Conservation (phyloP, 2,797 vertebrate species). For the Propithecus perrieri region DNA sequence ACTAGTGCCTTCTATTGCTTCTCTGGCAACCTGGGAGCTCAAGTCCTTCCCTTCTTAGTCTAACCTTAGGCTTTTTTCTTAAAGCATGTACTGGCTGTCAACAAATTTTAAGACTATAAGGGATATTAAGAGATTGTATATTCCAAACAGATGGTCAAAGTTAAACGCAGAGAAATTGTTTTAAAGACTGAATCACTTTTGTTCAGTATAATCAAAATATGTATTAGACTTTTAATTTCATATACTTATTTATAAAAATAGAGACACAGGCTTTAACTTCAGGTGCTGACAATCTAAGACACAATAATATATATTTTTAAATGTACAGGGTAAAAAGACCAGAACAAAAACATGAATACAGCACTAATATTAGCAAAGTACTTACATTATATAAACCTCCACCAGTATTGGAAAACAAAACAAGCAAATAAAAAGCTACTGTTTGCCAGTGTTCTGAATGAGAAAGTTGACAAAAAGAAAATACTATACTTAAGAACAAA, state of each 20-base stretch:
- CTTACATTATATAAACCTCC: not conserved
- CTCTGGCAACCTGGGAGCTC: not conserved
- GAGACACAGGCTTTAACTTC: not conserved
- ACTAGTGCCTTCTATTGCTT: not conserved
- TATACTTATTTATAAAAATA: not conserved
- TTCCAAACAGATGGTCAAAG: too few species aligned
- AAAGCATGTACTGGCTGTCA: not conserved
- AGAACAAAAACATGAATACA: not conserved
- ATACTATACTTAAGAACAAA: not conserved
- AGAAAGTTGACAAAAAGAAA: not conserved
- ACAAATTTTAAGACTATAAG: not conserved
- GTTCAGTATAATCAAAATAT: not conserved
- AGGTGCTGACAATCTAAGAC: not conserved
- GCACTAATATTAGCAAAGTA: not conserved
- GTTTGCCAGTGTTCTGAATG: not conserved
- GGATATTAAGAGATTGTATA: too few species aligned
- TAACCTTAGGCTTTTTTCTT: not conserved
- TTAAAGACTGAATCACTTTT: not conserved
- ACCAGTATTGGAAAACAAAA: not conserved
- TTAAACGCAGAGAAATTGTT: not conserved
- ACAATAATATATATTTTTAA: not conserved
- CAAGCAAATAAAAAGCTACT: not conserved
- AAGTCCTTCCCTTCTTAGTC: not conserved
- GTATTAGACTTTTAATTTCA: not conserved
- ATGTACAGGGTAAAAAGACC: not conserved